Evolutionary conservation across 2,888 invertebrate species (phyloP).

Genomic region (Shargacucullia verbasci): DNA sequence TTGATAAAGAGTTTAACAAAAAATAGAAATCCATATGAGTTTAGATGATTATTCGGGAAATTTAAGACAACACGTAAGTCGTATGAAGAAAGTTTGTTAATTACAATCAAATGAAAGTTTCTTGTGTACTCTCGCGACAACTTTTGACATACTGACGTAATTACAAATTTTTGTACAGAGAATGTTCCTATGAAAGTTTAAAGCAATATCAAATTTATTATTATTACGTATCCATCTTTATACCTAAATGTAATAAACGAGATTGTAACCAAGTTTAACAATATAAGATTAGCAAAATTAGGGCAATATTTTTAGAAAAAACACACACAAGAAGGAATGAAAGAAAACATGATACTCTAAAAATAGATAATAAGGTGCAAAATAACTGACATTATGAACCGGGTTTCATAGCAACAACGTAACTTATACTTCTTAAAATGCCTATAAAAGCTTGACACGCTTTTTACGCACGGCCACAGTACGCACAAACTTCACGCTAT

Average conservation of each 20-base stretch:
- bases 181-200: not conserved
- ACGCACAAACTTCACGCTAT: slow-evolving; percentile 55
- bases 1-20: too few relatives aligned
- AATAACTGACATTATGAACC: slow-evolving; percentile 5
- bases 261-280: too few relatives aligned
- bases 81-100: slow-evolving; percentile 51
- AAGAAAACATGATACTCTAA: too few relatives aligned
- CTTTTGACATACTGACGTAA: slow-evolving; percentile 55
- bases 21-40: slow-evolving; percentile 1
- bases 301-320: too few relatives aligned
- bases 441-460: slow-evolving; percentile 38
- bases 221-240: too few relatives aligned
- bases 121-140: slow-evolving; percentile 37
- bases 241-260: too few relatives aligned
- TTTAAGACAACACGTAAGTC: slow-evolving; percentile 36
- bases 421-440: slow-evolving; percentile 27
- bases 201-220: not conserved
- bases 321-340: too few relatives aligned
- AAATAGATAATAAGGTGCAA: too few relatives aligned
- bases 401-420: slow-evolving; percentile 2
- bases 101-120: slow-evolving; percentile 51
- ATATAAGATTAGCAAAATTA: too few relatives aligned
- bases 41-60: slow-evolving; percentile 36
- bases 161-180: slow-evolving; percentile 35
- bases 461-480: slow-evolving; percentile 48